phyloP scores from a whole-genome alignment of 1,140 invertebrate species.

The Drosophila pseudoananassae region DNA sequence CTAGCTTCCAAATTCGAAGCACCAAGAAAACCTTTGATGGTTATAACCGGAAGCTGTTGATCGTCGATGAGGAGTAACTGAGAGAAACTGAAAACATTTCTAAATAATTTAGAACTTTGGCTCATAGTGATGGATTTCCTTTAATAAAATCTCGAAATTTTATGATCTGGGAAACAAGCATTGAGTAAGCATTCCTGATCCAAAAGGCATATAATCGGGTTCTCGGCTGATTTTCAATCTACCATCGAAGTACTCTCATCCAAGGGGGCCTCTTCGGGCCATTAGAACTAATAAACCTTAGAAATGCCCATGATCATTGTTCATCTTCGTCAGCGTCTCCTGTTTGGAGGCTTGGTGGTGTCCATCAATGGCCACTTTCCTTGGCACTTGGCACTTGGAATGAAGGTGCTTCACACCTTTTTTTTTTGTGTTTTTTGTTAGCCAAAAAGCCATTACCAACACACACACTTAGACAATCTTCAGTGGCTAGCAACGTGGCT shows the following conservation, averaged over 20 bases:
- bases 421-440: slow-evolving; percentile 8
- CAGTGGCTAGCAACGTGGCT: slow-evolving; percentile 65
- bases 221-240: background rate
- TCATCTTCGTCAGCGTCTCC: slow-evolving; percentile 10
- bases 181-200: background rate
- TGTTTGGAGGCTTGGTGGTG: too few species aligned
- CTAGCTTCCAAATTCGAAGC: slow-evolving; percentile 3
- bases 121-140: slow-evolving; percentile 24
- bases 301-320: slow-evolving; percentile 40
- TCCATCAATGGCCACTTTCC: slow-evolving; percentile 26
- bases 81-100: too few species aligned
- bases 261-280: too few species aligned
- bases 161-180: slow-evolving; percentile 26
- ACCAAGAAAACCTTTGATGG: slow-evolving; percentile 18
- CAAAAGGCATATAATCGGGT: background rate
- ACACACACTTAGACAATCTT: slow-evolving; percentile 49
- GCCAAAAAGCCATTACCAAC: slow-evolving; percentile 53
- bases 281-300: slow-evolving; percentile 36
- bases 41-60: slow-evolving; percentile 47
- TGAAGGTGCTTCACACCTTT: slow-evolving; percentile 24
- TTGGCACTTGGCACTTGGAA: slow-evolving; percentile 19
- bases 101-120: background rate
- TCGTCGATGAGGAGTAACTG: slow-evolving; percentile 10
- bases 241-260: background rate
- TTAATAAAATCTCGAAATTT: slow-evolving; percentile 15